Evolutionary conservation across 2,113 vertebrate species (phyloP).

Genomic region (Antigone vipio): DNA sequence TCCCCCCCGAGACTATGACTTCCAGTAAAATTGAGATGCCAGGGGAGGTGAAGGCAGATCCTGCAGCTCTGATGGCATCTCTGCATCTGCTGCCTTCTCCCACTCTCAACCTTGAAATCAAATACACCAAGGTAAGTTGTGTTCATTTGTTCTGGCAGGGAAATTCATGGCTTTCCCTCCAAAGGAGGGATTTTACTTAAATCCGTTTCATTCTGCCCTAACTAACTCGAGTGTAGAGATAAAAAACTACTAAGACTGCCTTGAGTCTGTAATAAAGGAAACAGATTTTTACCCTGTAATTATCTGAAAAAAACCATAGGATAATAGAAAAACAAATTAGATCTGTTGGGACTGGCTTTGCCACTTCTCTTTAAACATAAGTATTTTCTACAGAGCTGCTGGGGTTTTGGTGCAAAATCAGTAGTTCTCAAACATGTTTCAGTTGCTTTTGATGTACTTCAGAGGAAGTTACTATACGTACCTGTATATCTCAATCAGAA

Average conservation of each 20-base stretch:
- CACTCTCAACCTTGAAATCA: slow-evolving; percentile 93
- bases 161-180: neutral
- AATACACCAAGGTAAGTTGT: slow-evolving; percentile 92
- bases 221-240: neutral
- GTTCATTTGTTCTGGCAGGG: slow-evolving; percentile 8
- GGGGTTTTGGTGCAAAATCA: neutral
- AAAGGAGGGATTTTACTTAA: slow-evolving; percentile 13
- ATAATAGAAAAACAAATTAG: neutral
- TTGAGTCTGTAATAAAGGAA: neutral
- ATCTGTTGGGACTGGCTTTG: neutral
- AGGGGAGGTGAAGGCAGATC: slow-evolving; percentile 91
- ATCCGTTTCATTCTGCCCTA: neutral
- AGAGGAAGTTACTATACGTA: neutral
- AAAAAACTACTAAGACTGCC: neutral
- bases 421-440: neutral
- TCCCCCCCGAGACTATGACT: slow-evolving; percentile 81
- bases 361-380: neutral
- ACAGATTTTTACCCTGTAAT: neutral
- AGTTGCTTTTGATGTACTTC: neutral
- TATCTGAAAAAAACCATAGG: neutral
- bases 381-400: neutral
- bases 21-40: slow-evolving; percentile 95
- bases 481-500: neutral
- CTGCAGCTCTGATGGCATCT: slow-evolving; percentile 94
- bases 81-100: slow-evolving; percentile 94